phyloP scores from a whole-genome alignment of 2,888 invertebrate genomes.

The Gastrophysa polygoni region DNA sequence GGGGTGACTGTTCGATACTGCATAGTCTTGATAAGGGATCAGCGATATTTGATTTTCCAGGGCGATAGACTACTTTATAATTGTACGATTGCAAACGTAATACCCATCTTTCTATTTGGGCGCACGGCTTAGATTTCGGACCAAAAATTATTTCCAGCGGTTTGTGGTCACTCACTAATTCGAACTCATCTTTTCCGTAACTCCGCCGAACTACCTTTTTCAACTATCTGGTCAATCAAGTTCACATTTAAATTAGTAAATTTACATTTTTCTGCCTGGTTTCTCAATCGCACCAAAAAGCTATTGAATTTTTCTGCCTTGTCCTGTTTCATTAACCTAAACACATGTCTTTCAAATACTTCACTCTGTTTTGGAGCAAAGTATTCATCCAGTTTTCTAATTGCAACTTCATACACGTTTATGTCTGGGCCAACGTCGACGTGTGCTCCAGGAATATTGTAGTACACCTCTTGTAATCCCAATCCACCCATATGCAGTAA shows the following conservation, averaged over 20 bases:
- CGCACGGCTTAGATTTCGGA: constrained; percentile 39
- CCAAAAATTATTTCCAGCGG: constrained; percentile 40
- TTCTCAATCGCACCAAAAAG: constrained; percentile 41
- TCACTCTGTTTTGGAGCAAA: constrained; percentile 41
- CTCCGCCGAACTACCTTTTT: constrained; percentile 37
- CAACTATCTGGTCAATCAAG: constrained; percentile 42
- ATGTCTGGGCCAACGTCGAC: constrained; percentile 2
- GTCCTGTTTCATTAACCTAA: constrained; percentile 16
- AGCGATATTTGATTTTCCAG: constrained; percentile 33
- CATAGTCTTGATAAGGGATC: constrained; percentile 28
- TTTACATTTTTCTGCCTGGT: constrained; percentile 30
- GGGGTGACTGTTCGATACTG: background rate
- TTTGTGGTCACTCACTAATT: too few relatives aligned
- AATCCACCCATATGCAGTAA: constrained; percentile 35
- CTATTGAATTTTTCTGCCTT: constrained; percentile 45
- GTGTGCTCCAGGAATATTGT: constrained; percentile 34
- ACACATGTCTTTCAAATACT: constrained; percentile 44
- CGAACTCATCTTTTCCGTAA: too few relatives aligned
- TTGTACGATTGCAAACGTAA: constrained; percentile 27
- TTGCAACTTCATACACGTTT: constrained; percentile 15
- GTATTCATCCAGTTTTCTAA: constrained; percentile 37
- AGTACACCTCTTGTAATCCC: constrained; percentile 36
- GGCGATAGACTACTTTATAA: constrained; percentile 24
- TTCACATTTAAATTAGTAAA: constrained; percentile 33
- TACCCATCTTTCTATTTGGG: constrained; percentile 16